Conservation (phyloP, 2,888 invertebrate species). For the Napeogenes sylphis region DNA sequence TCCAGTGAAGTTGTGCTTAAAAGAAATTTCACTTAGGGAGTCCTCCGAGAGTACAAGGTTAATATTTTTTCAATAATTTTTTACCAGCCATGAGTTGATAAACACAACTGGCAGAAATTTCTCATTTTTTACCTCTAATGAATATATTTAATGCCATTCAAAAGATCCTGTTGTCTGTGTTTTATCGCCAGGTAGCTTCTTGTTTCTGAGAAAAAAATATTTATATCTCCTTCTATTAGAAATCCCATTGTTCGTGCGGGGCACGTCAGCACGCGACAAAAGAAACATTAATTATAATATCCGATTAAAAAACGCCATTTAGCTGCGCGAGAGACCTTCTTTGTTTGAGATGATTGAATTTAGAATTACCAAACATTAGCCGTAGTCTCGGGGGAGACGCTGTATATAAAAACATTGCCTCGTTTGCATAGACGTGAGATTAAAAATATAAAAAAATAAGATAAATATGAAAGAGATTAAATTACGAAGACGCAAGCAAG, state of each 20-base stretch:
- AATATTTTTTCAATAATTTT: constrained; percentile 10
- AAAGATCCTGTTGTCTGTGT: constrained; percentile 66
- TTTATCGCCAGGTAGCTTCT: constrained; percentile 75
- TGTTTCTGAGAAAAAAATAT: constrained; percentile 73
- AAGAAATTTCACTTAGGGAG: constrained; percentile 10
- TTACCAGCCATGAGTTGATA: neutral
- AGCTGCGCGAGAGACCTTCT: constrained; percentile 69
- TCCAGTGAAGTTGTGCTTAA: constrained; percentile 56
- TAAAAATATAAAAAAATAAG: neutral
- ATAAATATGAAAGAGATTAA: constrained; percentile 44
- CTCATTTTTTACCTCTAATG: constrained; percentile 48
- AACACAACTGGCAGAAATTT: neutral
- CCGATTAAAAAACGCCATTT: constrained; percentile 78
- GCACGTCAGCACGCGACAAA: constrained; percentile 77
- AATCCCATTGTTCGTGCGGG: constrained; percentile 76
- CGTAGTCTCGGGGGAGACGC: constrained; percentile 51
- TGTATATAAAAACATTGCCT: constrained; percentile 16
- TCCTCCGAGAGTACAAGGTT: constrained; percentile 17
- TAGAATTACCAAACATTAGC: constrained; percentile 69
- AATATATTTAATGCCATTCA: constrained; percentile 69
- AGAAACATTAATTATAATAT: constrained; percentile 79
- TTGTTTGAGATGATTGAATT: constrained; percentile 77
- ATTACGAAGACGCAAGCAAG: constrained; percentile 61
- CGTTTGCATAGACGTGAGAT: constrained; percentile 14
- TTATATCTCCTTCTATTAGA: constrained; percentile 76